Evolutionary conservation across 2,113 vertebrate genomes (phyloP), one percentile per base, ranked within the genome.

Genomic region (Mormyrus lacerda): DNA sequence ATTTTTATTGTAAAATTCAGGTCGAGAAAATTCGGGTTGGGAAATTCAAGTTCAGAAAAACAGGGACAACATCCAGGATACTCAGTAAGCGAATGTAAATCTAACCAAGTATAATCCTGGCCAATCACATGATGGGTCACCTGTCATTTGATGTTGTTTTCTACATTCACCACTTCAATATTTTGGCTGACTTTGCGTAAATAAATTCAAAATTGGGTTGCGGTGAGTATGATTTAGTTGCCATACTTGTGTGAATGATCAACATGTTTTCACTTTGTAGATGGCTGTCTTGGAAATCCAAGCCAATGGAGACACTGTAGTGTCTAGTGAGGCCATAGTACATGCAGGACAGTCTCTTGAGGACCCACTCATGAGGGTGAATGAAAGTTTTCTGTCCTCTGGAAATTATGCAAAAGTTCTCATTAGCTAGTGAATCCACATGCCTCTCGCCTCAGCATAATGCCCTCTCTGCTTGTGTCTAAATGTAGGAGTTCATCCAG

Each of bases 301-400:
- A 92, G 95, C 96, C 89, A 99, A 98, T 0, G 97, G 98, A 48
- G 98, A 99, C 76, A 94, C 94, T 1, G 95, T 95, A 0, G 98
- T 99, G 89, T 97, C 97, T 0, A 97, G 97, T 91, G 98, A 99
- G 92, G 98, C 97, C 6, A 96, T 99, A 6, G 87, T 93, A 83
- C 93, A 95, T 27, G 97, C 98, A 4, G 95, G 97, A 50, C 96
- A 96, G 87, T 98, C 97, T 0, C 95, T 99, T 93, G 97, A 97
- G 0, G 98, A 99, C 55, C 96, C 97, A 93, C 97, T 97, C 92
- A 99, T 98, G 98, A 94, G 96, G 95, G 98, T 99, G 92, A 97
- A 96, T 55, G 8, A n/a, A 39, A 11, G 44, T 19, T 73, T 42
- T 47, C 31, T 82, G 17, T 55, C 88, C 11, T 45, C 58, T 45